These are phyloP conservation scores for Drosophila biarmipes DNA, from an alignment of 1,140 invertebrate species.

Conservation along the genomic window DNA sequence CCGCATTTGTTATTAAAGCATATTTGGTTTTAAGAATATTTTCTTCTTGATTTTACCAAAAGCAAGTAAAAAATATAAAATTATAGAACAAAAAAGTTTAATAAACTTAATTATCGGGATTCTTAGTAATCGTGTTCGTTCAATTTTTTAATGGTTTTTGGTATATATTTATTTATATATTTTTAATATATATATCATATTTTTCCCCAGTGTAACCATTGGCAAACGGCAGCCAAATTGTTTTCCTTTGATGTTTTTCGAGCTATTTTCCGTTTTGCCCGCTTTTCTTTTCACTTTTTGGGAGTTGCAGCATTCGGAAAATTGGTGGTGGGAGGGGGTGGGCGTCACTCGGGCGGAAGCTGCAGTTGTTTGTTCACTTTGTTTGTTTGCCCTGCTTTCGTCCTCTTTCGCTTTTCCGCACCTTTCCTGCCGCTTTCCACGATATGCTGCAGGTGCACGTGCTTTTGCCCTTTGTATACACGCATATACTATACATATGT, in stretches of 20 bases:
- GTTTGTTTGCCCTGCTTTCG: constrained; percentile 44
- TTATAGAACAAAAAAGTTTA: too few species aligned
- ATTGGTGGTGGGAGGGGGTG: not conserved
- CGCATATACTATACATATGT: not conserved
- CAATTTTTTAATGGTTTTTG: too few species aligned
- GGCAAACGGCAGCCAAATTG: constrained; percentile 2
- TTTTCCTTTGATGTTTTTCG: constrained; percentile 13
- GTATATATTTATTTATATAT: not conserved
- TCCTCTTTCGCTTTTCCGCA: not conserved
- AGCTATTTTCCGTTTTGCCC: constrained; percentile 1
- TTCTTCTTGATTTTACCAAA: too few species aligned
- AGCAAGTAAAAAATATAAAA: too few species aligned
- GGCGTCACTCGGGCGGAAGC: constrained; percentile 48
- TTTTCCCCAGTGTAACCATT: not conserved
- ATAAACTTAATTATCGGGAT: too few species aligned
- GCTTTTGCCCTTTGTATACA: constrained; percentile 13
- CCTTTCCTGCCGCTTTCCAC: not conserved
- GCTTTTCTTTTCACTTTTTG: constrained; percentile 15
- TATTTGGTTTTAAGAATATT: too few species aligned
- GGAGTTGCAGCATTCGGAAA: not conserved
- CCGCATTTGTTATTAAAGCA: too few species aligned
- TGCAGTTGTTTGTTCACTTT: constrained; percentile 64
- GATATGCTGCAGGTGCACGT: constrained; percentile 35
- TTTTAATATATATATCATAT: too few species aligned
- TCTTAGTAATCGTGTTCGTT: too few species aligned